These are phyloP conservation scores for Manis crassicaudata DNA, from an alignment of 2,797 vertebrate genomes.

Conservation along the genomic window DNA sequence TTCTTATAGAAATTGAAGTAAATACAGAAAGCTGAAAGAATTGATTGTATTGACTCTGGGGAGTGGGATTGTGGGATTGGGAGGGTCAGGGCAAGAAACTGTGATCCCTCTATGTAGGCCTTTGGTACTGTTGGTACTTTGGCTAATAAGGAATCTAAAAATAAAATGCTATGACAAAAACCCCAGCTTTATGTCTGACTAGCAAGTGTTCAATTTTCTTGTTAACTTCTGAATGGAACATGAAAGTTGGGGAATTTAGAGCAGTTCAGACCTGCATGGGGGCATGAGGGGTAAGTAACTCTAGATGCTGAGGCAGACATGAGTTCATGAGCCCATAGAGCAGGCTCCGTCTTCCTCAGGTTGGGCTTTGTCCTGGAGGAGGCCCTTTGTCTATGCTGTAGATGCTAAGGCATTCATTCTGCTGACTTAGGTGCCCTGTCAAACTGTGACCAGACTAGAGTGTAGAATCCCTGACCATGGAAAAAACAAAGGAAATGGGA, in stretches of 20 bases:
- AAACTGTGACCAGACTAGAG: slow-evolving; percentile 61
- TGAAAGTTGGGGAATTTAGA: not conserved
- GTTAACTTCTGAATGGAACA: not conserved
- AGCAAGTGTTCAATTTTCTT: slow-evolving; percentile 22
- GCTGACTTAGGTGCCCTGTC: slow-evolving; percentile 60
- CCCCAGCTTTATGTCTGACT: not conserved
- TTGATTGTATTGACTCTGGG: not conserved
- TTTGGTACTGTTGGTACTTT: not conserved
- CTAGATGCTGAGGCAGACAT: not conserved
- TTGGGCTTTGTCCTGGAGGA: not conserved
- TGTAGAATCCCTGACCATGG: slow-evolving; percentile 64
- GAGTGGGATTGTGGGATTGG: not conserved
- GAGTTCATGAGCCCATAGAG: not conserved
- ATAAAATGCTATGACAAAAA: slow-evolving; percentile 14
- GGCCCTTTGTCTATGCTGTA: not conserved
- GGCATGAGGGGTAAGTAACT: not conserved
- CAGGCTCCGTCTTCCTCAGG: not conserved
- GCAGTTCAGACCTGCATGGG: not conserved
- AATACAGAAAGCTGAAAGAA: slow-evolving; percentile 19
- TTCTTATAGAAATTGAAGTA: not conserved
- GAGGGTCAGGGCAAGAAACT: not conserved
- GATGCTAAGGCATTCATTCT: slow-evolving; percentile 26
- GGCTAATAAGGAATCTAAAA: slow-evolving; percentile 23
- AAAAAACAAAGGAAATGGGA: slow-evolving; percentile 82
- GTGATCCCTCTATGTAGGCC: not conserved